Evolutionary conservation across 2,113 vertebrate genomes (phyloP).

Genomic region (Rynchops niger): DNA sequence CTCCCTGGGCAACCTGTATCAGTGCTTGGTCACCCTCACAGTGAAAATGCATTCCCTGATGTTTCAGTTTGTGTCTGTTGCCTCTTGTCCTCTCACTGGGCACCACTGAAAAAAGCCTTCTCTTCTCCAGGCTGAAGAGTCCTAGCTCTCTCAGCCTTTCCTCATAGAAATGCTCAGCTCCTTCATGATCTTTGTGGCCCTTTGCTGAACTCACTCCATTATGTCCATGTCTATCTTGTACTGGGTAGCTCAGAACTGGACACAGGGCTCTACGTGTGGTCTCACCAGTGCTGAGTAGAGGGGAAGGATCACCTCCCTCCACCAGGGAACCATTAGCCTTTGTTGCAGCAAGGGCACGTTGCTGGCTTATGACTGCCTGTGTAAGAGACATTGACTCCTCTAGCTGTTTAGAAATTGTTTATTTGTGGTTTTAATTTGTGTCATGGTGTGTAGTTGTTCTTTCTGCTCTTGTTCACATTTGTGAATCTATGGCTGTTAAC

Average conservation of each 20-base stretch:
- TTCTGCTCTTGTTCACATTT: not conserved
- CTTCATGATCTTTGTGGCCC: not conserved
- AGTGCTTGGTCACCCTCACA: not conserved
- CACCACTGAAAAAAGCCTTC: not conserved
- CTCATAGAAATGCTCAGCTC: not conserved
- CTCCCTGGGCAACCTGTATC: not conserved
- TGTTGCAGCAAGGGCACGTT: rapidly evolving
- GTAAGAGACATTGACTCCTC: not conserved
- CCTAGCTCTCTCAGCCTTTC: not conserved
- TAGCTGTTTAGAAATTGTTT: not conserved
- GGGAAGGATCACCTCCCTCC: not conserved
- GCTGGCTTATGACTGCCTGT: not conserved
- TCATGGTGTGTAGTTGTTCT: not conserved
- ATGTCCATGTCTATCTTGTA: not conserved
- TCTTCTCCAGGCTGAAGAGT: not conserved
- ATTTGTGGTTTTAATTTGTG: not conserved
- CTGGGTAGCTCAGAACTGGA: not conserved
- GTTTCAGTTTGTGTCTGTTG: not conserved
- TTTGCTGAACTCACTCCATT: not conserved
- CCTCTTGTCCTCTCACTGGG: not conserved
- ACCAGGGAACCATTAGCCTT: not conserved
- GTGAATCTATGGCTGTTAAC: not conserved
- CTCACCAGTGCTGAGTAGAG: not conserved
- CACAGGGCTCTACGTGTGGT: not conserved
- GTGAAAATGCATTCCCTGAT: not conserved